Evolutionary conservation across 1,140 invertebrate genomes (phyloP).

Genomic region (Elysia chlorotica): DNA sequence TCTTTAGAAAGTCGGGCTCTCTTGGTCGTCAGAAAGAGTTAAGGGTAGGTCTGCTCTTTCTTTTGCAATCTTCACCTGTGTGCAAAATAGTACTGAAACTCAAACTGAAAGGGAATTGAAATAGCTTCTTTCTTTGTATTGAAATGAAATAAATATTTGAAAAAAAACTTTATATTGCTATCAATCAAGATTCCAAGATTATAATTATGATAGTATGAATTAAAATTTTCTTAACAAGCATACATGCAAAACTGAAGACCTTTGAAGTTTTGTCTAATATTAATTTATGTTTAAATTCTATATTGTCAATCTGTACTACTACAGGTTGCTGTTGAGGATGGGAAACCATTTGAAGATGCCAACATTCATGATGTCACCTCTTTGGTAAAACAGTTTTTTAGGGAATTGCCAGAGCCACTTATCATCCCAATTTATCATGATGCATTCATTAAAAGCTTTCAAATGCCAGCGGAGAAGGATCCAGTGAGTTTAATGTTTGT

Average conservation of each 20-base stretch:
- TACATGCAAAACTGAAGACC: not conserved
- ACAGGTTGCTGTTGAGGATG: constrained; percentile 58
- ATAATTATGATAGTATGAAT: not conserved
- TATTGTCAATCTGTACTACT: too few relatives aligned
- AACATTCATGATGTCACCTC: constrained; percentile 82
- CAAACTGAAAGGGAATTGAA: not conserved
- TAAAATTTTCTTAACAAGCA: not conserved
- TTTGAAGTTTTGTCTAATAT: constrained; percentile 24
- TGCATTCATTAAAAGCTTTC: constrained; percentile 71
- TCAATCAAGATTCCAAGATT: not conserved
- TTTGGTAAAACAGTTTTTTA: constrained; percentile 81
- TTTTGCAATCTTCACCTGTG: not conserved
- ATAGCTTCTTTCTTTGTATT: too few relatives aligned
- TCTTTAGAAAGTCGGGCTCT: constrained; percentile 85
- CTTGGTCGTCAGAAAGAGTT: constrained; percentile 79
- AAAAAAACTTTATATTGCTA: too few relatives aligned
- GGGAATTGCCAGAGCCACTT: constrained; percentile 80
- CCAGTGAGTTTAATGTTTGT: constrained; percentile 5
- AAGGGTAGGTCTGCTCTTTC: constrained; percentile 65
- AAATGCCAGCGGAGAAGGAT: constrained; percentile 30
- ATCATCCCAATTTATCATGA: constrained; percentile 76
- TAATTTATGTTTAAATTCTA: too few relatives aligned
- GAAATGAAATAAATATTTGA: too few relatives aligned
- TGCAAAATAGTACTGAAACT: not conserved
- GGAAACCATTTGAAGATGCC: constrained; percentile 39